Base-by-base conservation (phyloP, 2,113 vertebrate species). In the Tonatia bakeri region DNA sequence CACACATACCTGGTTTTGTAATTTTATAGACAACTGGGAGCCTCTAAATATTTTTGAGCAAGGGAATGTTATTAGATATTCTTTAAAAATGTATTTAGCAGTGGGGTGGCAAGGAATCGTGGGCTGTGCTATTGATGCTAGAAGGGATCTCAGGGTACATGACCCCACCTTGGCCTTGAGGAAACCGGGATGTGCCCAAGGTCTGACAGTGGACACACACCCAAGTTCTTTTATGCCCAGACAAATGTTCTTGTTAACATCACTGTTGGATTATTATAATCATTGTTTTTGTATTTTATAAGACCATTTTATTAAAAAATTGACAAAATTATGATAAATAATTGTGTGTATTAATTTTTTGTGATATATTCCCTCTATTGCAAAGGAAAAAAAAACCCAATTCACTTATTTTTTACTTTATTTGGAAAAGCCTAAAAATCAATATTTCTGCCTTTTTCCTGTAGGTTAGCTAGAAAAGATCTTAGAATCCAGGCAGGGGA, bases 281-380 rank as follows among this genome's bases (percentile, higher is more conserved):
- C 79, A 28, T 90, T 69, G 3, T 61, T 92, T 84, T 81, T 15
- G 65, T 72, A 59, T 59, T 79, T 47, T n/a, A 13, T 47, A 90
- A 59, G 64, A 69, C 2, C 0, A 15, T 73, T 92, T 90, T 70
- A 45, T 73, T 5, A 33, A 76, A 87, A 93, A 43, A 56, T 28
- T 16, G 16, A 95, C 31, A 95, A 56, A 83, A 73, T 73, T 96
- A 90, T 86, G 45, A 85, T 16, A n/a, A 1, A 31, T 73, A 93
- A 81, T 50, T 67, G 5, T 19, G 1, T 54, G 33, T 4, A 85
- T 87, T 17, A 67, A 13, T 54, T 72, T 95, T 77, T 73, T 17
- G 38, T 65, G 20, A 67, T 33, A 43, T 47, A 43, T 20, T 82
- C 26, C 94, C 10, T 89, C 47, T 75, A 28, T 84, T 70, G 43